These are phyloP conservation scores for Sebastiscus albofasciatus DNA, from an alignment of 2,797 vertebrate genomes.

Conservation along the genomic window DNA sequence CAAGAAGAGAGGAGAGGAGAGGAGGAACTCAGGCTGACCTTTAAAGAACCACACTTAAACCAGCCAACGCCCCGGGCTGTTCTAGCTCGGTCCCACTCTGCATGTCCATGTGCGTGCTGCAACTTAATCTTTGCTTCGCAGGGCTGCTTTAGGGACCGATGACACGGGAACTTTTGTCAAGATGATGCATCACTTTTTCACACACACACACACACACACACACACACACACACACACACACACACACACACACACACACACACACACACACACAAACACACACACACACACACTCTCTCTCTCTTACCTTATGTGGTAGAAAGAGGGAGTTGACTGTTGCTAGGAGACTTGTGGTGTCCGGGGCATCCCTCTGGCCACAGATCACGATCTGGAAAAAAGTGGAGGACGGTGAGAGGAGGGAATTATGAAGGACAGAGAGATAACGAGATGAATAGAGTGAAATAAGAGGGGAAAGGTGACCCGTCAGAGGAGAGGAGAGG, in stretches of 20 bases:
- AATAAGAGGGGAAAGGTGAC: slow-evolving; percentile 44
- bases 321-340: slow-evolving; percentile 85
- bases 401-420: neutral
- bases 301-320: slow-evolving; percentile 90
- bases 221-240: too few relatives aligned
- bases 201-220: too few relatives aligned
- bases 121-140: slow-evolving; percentile 39
- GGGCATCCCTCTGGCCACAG: slow-evolving; percentile 86
- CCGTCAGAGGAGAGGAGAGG: neutral
- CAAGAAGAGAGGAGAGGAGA: neutral
- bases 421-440: neutral
- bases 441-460: slow-evolving; percentile 42
- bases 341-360: slow-evolving; percentile 87
- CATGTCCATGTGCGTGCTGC: neutral
- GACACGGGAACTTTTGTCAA: neutral
- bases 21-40: slow-evolving; percentile 37
- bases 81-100: neutral
- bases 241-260: too few relatives aligned
- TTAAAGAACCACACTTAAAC: slow-evolving; percentile 40
- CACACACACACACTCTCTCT: too few relatives aligned
- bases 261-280: neutral
- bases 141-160: neutral
- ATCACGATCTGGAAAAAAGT: slow-evolving; percentile 85
- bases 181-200: neutral
- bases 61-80: slow-evolving; percentile 42